Conservation (phyloP, 2,113 vertebrate genomes). For the Cynocephalus volans region DNA sequence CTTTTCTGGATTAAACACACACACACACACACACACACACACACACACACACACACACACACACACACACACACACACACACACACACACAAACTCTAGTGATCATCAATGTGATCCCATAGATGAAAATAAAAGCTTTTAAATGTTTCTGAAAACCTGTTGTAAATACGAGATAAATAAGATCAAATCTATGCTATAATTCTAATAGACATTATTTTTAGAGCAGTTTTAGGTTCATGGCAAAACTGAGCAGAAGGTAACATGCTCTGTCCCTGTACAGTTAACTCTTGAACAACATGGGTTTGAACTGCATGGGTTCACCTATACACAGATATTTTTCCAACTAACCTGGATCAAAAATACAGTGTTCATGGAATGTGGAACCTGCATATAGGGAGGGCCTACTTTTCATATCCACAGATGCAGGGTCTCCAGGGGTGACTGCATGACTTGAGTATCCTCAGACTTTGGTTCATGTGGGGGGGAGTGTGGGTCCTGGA, state of each 20-base stretch:
- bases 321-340: too few species aligned
- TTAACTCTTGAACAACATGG: too few species aligned
- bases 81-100: background rate
- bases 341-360: too few species aligned
- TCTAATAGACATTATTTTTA: background rate
- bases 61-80: background rate
- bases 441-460: too few species aligned
- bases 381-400: too few species aligned
- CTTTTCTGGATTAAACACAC: background rate
- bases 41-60: background rate
- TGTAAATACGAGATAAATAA: background rate
- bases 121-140: background rate
- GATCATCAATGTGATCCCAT: background rate
- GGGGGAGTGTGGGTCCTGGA: too few species aligned
- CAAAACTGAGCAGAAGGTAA: background rate
- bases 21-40: too few species aligned
- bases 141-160: constrained; percentile 32
- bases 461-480: too few species aligned
- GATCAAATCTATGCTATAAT: background rate
- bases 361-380: too few species aligned
- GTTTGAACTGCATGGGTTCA: too few species aligned
- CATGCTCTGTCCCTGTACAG: background rate
- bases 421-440: too few species aligned
- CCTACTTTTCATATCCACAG: too few species aligned
- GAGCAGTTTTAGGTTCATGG: background rate